Evolutionary conservation across 2,113 vertebrate species (phyloP).

Genomic region (Psittacara wagleri): DNA sequence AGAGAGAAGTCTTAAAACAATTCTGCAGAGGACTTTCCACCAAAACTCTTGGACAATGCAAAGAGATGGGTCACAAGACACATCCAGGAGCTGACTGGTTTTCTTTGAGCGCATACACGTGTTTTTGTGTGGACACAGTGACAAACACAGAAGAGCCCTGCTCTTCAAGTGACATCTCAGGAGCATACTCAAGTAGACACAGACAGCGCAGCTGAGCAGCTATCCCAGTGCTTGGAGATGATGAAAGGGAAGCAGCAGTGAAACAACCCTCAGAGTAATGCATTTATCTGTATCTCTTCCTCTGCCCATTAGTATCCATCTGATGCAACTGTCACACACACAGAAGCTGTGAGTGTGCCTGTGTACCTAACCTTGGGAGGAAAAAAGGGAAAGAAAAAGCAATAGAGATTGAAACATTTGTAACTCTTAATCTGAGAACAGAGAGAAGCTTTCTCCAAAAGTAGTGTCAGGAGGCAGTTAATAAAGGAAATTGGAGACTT

Average conservation of each 20-base stretch:
- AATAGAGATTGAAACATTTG: background rate
- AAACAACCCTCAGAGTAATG: background rate
- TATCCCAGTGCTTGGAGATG: background rate
- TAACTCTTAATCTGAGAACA: background rate
- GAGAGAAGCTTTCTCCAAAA: background rate
- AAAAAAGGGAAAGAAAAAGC: background rate
- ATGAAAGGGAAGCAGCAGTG: background rate
- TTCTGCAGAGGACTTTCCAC: background rate
- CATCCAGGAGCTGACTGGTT: background rate
- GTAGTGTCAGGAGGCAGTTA: background rate
- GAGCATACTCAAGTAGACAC: background rate
- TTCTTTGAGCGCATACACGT: fast-evolving
- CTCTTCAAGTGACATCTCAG: background rate
- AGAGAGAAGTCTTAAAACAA: background rate
- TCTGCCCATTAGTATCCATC: background rate
- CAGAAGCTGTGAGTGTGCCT: background rate
- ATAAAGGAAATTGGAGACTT: background rate
- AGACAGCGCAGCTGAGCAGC: background rate
- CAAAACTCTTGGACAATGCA: background rate
- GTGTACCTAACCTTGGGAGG: background rate
- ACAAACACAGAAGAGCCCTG: background rate
- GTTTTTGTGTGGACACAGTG: background rate
- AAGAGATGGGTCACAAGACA: fast-evolving
- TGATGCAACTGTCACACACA: background rate
- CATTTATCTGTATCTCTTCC: background rate